Conservation (phyloP, 2,113 vertebrate species). For the Passerina amoena region DNA sequence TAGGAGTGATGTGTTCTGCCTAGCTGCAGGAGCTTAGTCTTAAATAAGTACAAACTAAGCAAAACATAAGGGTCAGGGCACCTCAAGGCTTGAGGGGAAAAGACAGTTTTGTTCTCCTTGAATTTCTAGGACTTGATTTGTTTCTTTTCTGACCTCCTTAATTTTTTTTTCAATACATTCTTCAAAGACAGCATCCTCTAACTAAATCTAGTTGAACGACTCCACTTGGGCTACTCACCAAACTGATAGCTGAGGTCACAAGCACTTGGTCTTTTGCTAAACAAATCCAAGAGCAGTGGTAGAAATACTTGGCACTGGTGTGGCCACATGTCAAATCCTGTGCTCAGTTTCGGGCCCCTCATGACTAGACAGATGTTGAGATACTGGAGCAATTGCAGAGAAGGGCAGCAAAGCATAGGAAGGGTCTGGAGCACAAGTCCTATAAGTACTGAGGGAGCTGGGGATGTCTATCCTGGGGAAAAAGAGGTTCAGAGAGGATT, state of each 20-base stretch:
- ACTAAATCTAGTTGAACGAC: background rate
- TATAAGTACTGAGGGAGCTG: background rate
- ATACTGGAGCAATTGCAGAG: background rate
- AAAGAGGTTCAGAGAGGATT: background rate
- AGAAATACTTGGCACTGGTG: background rate
- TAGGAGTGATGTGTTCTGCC: background rate
- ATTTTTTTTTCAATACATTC: background rate
- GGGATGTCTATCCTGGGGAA: background rate
- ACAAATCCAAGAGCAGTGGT: background rate
- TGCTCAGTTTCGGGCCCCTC: background rate
- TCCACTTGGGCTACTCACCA: background rate
- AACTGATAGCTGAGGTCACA: background rate
- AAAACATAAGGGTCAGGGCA: background rate
- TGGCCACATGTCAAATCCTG: background rate
- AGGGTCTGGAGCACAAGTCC: background rate
- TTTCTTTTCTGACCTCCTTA: background rate
- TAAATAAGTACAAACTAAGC: background rate
- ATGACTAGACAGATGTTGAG: background rate
- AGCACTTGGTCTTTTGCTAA: background rate
- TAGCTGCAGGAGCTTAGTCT: background rate
- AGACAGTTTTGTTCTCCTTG: background rate
- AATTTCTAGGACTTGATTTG: background rate
- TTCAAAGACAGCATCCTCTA: background rate
- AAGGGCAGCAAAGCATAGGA: background rate
- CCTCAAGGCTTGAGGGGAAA: background rate